These are phyloP conservation scores for Chloroclystis v-ata DNA, from an alignment of 2,888 invertebrate genomes.

Conservation along the genomic window DNA sequence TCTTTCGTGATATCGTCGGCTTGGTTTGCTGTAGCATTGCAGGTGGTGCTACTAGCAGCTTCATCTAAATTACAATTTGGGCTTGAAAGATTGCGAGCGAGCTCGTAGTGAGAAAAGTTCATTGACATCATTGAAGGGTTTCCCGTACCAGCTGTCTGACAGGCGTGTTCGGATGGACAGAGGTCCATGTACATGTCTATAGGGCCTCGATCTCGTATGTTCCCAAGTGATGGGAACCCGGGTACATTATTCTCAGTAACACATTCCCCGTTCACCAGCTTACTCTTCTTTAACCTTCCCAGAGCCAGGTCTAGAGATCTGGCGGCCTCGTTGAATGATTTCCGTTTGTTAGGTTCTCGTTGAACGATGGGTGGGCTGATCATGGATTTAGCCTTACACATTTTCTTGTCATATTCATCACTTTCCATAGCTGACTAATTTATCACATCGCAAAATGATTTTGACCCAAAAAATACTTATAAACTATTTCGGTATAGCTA, in stretches of 20 bases:
- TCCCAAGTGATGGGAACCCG: conserved; percentile 13
- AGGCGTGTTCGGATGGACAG: conserved; percentile 32
- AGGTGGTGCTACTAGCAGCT: conserved; percentile 54
- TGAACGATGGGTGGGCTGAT: conserved; percentile 17
- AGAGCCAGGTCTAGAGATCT: conserved; percentile 54
- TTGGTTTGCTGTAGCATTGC: conserved; percentile 38
- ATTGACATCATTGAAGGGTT: conserved; percentile 60
- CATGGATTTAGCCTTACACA: conserved; percentile 50
- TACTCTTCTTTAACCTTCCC: conserved; percentile 56
- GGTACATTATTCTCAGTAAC: conserved; percentile 27
- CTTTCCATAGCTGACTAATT: conserved; percentile 46
- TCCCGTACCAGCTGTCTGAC: conserved; percentile 25
- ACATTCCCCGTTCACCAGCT: conserved; percentile 47
- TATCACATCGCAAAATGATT: conserved; percentile 24
- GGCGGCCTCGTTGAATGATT: conserved; percentile 57
- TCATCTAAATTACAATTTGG: conserved; percentile 61
- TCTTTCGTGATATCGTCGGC: conserved; percentile 48
- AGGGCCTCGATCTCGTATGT: conserved; percentile 20
- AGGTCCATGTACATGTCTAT: conserved; percentile 48
- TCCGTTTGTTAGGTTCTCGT: conserved; percentile 48
- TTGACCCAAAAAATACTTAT: conserved; percentile 19
- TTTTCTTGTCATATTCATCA: conserved; percentile 45
- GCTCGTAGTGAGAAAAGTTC: conserved; percentile 68
- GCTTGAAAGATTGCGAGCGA: conserved; percentile 59
- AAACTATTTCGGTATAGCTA: not conserved